Evolutionary conservation across 2,888 invertebrate species (phyloP), one percentile per base, ranked within the genome.

Genomic region (Himalopsyche anomala): DNA sequence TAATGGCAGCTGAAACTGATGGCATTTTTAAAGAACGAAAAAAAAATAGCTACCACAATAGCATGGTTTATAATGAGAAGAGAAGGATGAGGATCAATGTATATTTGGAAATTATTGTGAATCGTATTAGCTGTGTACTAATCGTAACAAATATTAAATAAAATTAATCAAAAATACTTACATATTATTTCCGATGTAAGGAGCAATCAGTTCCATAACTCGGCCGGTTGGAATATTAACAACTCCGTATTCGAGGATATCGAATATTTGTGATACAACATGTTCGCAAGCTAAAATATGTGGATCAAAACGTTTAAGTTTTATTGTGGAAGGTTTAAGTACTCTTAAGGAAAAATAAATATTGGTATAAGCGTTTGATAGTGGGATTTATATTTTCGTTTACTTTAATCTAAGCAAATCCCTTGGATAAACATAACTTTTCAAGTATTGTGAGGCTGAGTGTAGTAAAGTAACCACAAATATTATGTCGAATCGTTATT

Each of bases 181-280:
- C 86, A 84, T 83, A 51, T 87, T 81, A 19, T 74, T 80, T 15
- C 84, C 86, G 9, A 87, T 40, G 40, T 87, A 87, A 15, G 86
- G 86, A 9, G 84, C 82, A 17, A 87, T 87, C 62, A 84, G 80
- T 54, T 84, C 81, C 84, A 85, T 84, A 11, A 87, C 36, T 56
- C 45, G 74, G 12, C 82, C 74, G 17, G 84, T 82, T 11, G 83
- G 69, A 80, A 87, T 81, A 17, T 83, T 83, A 45, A 85, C 62
- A 4, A n/a, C 38, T 17, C 81, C 55, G 5, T 84, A 42, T n/a
- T 83, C 83, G 17, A 82, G n/a, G 51, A 11, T 42, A 79, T 87
- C 84, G 54, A 87, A 87, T 56, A 87, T 84, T 79, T 87, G 84
- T 5, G 84, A 40, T 15, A 85, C 85, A 40, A 87, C 87, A 69